These are phyloP conservation scores for Enhydra lutris DNA, from an alignment of 2,113 vertebrate species.

Conservation along the genomic window DNA sequence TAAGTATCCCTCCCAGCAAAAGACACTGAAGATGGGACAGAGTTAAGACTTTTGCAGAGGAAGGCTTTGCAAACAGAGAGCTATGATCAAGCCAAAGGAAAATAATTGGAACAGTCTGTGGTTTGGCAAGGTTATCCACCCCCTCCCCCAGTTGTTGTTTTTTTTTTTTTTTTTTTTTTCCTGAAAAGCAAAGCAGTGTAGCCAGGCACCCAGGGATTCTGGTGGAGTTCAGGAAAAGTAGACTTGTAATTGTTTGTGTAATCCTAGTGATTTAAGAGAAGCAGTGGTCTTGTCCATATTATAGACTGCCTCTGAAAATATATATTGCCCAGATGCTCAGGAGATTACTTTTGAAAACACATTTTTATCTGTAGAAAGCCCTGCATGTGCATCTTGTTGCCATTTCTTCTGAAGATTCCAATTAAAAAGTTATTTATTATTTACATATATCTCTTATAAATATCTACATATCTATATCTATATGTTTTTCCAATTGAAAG, in stretches of 20 bases:
- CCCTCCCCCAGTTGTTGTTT: too few relatives aligned
- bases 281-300: neutral
- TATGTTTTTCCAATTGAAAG: neutral
- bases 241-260: neutral
- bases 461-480: neutral
- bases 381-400: neutral
- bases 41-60: neutral
- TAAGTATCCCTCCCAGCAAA: neutral
- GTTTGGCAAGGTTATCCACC: neutral
- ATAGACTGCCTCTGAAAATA: neutral
- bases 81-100: neutral
- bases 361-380: neutral
- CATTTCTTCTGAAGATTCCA: neutral
- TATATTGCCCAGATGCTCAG: neutral
- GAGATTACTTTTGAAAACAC: neutral
- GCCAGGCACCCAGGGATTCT: neutral
- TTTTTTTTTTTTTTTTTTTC: too few relatives aligned
- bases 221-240: neutral
- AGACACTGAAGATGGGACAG: neutral
- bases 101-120: neutral
- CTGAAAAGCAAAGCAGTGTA: slow-evolving; percentile 1
- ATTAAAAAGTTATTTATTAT: neutral
- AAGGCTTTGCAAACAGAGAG: slow-evolving; percentile 9
- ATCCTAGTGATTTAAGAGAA: neutral
- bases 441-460: neutral